Base-by-base conservation (phyloP, 2,888 invertebrate genomes). In the Melanostoma mellinum region DNA sequence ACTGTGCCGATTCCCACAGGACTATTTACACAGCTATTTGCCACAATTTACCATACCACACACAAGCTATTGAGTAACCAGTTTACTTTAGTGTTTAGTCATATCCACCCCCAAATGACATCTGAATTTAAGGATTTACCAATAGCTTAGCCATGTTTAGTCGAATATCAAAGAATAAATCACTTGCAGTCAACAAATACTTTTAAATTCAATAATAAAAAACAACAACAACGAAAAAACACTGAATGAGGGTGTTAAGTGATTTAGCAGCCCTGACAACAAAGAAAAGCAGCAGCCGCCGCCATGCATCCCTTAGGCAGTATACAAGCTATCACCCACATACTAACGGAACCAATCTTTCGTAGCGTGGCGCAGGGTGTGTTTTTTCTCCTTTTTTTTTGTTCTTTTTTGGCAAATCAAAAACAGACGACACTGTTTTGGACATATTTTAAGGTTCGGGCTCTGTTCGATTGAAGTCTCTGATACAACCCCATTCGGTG, bases 341-440 rank as follows among this genome's bases (percentile, higher is more conserved):
- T 6, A 2, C 38, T 32, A 63, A 38, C 55, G 55, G 71, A 36
- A 63, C n/a, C 32, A 50, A 52, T 48, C 53, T 46, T 56, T 35
- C 52, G 52, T 52, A 44, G 48, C 10, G 3, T n/a, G 10, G 38
- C n/a, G 38, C 9, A 35, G 48, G 48, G 30, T 36, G 20, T 36
- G 33, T 48, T 44, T 48, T 67, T 61, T 74, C 32, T 46, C 50
- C 38, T 72, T 40, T 10, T n/a, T 42, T n/a, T 6, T 36, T 38
- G 35, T 44, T 42, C 35, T 86, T 89, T 89, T 89, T 90, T 87
- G 88, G 88, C 90, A 90, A 90, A 90, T 90, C 90, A 90, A 89
- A 90, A 90, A 90, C 90, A 90, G 90, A 90, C 90, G 88, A 89
- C 87, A 89, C 88, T 90, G 90, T 88, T 89, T 90, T 90, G 89